phyloP scores from a whole-genome alignment of 2,797 vertebrate genomes.

The Trichosurus vulpecula region DNA sequence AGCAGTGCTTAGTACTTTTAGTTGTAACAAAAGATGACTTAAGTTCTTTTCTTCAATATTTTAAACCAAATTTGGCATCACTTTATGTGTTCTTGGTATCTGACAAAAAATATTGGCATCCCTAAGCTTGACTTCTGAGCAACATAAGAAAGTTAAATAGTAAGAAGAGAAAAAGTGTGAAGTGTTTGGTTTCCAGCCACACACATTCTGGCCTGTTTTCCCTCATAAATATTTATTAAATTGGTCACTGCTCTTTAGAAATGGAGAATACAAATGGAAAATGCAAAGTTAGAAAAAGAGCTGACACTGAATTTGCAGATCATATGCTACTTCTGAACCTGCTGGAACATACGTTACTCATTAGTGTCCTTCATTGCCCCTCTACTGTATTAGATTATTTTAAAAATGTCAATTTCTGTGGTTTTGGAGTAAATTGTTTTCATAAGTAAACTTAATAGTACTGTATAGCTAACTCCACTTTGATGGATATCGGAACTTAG shows the following conservation, averaged over 20 bases:
- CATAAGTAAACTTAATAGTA: not conserved
- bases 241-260: constrained; percentile 68
- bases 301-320: not conserved
- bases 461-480: not conserved
- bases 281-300: constrained; percentile 18
- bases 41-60: constrained; percentile 55
- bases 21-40: constrained; percentile 64
- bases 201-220: constrained; percentile 48
- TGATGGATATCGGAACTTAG: not conserved
- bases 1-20: constrained; percentile 42
- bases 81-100: constrained; percentile 55
- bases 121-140: constrained; percentile 67
- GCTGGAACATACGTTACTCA: not conserved
- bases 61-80: constrained; percentile 68
- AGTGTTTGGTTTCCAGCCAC: constrained; percentile 54
- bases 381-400: not conserved
- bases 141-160: constrained; percentile 69
- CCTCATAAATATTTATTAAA: constrained; percentile 56
- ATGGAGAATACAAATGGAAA: constrained; percentile 66
- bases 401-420: not conserved
- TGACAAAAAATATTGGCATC: constrained; percentile 56
- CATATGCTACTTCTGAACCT: not conserved
- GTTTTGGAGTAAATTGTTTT: not conserved
- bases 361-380: not conserved
- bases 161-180: constrained; percentile 64